Conservation (phyloP, 2,113 vertebrate genomes). For the Cochlearius cochlearius region DNA sequence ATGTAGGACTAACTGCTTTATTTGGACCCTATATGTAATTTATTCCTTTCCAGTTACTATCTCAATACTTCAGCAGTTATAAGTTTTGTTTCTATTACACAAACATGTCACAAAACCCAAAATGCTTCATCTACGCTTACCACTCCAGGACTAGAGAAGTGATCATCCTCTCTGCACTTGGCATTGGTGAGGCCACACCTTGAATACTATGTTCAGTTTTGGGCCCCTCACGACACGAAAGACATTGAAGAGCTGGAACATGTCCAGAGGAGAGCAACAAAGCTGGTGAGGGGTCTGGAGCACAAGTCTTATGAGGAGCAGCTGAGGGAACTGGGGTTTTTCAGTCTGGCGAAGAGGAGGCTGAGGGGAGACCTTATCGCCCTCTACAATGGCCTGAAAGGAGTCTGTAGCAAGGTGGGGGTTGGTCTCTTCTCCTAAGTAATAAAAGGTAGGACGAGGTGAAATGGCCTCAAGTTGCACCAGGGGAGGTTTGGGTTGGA, state of each 20-base stretch:
- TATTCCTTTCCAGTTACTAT: background rate
- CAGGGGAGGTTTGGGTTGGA: too few relatives aligned
- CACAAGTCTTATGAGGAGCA: fast-evolving
- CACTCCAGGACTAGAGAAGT: background rate
- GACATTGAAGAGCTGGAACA: fast-evolving
- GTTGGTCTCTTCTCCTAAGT: too few relatives aligned
- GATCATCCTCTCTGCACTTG: fast-evolving
- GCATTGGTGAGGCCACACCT: background rate
- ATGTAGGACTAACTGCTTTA: background rate
- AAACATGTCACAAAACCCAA: background rate
- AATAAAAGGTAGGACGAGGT: too few relatives aligned
- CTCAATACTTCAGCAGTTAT: background rate
- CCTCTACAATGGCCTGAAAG: too few relatives aligned
- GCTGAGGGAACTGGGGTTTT: background rate
- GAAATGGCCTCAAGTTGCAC: too few relatives aligned
- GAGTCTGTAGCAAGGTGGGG: too few relatives aligned
- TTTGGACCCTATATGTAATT: background rate
- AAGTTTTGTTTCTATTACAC: background rate
- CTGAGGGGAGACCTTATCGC: background rate
- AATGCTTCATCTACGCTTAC: background rate
- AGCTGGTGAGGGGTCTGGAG: background rate
- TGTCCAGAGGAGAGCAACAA: fast-evolving
- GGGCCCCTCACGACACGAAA: fast-evolving
- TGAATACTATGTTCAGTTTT: background rate
- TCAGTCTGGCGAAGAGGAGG: background rate